Percentiles rank a stretch among this genome's conserved stretches.
Evolutionary conservation across 1,140 invertebrate genomes (phyloP).

Genomic region (Aleiodes sp.): DNA sequence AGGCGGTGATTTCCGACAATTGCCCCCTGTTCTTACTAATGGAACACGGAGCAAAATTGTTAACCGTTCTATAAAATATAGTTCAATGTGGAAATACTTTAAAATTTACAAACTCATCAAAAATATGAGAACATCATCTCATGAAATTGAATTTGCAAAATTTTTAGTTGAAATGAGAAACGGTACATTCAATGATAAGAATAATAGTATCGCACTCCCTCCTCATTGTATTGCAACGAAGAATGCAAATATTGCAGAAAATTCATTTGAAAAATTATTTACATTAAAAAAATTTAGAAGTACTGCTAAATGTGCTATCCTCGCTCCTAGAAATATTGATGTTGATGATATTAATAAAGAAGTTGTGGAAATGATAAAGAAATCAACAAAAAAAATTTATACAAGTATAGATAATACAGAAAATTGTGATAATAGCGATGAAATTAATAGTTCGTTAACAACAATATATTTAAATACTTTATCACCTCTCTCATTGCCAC

Average conservation of each 20-base stretch:
- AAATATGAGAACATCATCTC: constrained; percentile 29
- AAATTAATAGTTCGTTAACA: background rate
- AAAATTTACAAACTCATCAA: constrained; percentile 28
- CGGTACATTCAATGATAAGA: constrained; percentile 10
- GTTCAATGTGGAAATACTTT: constrained; percentile 31
- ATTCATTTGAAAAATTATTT: constrained; percentile 23
- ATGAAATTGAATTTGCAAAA: constrained; percentile 33
- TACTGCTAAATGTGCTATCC: constrained; percentile 29
- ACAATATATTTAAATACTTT: constrained; percentile 32
- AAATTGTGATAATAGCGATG: background rate
- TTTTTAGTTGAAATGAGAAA: constrained; percentile 34
- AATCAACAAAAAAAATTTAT: constrained; percentile 13
- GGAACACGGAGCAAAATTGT: constrained; percentile 39
- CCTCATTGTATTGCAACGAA: background rate
- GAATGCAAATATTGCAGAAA: constrained; percentile 7
- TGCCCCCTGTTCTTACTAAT: constrained; percentile 37
- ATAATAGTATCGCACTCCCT: constrained; percentile 26
- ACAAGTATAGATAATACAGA: background rate
- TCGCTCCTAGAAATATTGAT: constrained; percentile 30
- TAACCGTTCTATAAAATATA: constrained; percentile 33
- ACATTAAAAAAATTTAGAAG: constrained; percentile 20
- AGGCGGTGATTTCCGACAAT: constrained; percentile 44
- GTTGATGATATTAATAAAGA: constrained; percentile 34
- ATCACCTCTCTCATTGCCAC: background rate
- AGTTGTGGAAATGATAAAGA: constrained; percentile 28